These are phyloP conservation scores for Holothuria leucospilota DNA, from an alignment of 53 echinoderm and acorn worm species.

Conservation along the genomic window DNA sequence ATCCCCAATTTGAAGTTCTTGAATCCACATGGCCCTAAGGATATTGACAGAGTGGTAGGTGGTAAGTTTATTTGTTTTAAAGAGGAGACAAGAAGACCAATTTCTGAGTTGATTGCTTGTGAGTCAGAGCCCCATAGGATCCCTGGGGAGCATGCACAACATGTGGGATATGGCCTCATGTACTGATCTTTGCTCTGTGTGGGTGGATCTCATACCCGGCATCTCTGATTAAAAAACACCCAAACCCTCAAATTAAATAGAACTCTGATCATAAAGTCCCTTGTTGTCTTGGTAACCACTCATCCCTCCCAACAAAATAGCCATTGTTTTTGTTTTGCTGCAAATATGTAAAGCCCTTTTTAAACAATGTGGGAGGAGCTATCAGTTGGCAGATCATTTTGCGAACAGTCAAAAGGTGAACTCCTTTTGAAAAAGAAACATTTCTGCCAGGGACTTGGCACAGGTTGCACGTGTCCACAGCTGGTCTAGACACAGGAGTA, in stretches of 20 bases:
- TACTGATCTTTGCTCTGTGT: slow-evolving; percentile 49
- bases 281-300: slow-evolving; percentile 23
- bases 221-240: slow-evolving; percentile 41
- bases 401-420: slow-evolving; percentile 32
- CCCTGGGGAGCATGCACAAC: slow-evolving; percentile 31
- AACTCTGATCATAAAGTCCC: slow-evolving; percentile 46
- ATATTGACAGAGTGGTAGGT: slow-evolving; percentile 31
- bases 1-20: slow-evolving; percentile 24
- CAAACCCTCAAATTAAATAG: slow-evolving; percentile 48
- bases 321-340: slow-evolving; percentile 29
- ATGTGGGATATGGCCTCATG: slow-evolving; percentile 47
- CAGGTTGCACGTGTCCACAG: too few relatives aligned
- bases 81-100: neutral
- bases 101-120: too few relatives aligned
- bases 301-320: slow-evolving; percentile 44
- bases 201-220: slow-evolving; percentile 31
- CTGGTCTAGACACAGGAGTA: too few relatives aligned
- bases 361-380: slow-evolving; percentile 48
- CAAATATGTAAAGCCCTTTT: slow-evolving; percentile 38
- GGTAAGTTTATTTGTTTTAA: slow-evolving; percentile 44
- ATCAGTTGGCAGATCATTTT: slow-evolving; percentile 32
- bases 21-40: slow-evolving; percentile 12
- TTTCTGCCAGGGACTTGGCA: neutral
- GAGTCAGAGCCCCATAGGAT: neutral
- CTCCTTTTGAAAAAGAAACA: slow-evolving; percentile 40